phyloP scores from a whole-genome alignment of 2,888 invertebrate genomes.

The Acrobasis repandana region DNA sequence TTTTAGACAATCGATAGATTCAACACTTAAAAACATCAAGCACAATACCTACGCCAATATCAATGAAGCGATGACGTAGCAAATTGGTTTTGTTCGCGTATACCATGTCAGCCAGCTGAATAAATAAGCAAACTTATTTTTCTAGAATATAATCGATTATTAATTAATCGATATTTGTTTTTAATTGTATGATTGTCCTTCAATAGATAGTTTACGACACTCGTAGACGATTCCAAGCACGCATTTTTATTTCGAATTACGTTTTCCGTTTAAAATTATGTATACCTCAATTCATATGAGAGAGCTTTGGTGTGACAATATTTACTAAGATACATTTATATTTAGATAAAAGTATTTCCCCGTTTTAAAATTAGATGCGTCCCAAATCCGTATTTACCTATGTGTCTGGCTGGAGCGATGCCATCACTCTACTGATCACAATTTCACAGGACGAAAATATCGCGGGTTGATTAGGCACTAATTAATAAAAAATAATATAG shows the following conservation, averaged over 20 bases:
- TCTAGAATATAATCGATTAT: conserved; percentile 5
- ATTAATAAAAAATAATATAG: neutral
- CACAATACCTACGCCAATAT: neutral
- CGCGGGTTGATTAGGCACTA: conserved; percentile 3
- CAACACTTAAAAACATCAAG: neutral
- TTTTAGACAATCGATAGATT: conserved; percentile 14
- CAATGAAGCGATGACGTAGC: conserved; percentile 4
- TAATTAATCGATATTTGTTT: neutral
- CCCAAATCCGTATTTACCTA: conserved; percentile 5
- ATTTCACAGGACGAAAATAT: conserved; percentile 18
- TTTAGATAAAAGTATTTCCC: neutral
- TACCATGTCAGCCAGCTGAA: conserved; percentile 4
- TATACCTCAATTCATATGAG: no score
- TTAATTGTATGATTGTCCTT: neutral
- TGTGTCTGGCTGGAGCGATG: conserved; percentile 3
- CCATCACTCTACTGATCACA: conserved; percentile 11
- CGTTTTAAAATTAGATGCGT: conserved; percentile 17
- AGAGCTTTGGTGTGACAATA: no score
- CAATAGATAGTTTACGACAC: neutral
- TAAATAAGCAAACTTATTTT: conserved; percentile 3
- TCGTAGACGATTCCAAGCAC: neutral
- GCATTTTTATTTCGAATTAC: neutral
- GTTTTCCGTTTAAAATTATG: no score
- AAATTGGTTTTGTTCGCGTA: neutral
- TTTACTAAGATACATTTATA: neutral